Conservation (phyloP, 2,888 invertebrate genomes). For the Linyphia triangularis region DNA sequence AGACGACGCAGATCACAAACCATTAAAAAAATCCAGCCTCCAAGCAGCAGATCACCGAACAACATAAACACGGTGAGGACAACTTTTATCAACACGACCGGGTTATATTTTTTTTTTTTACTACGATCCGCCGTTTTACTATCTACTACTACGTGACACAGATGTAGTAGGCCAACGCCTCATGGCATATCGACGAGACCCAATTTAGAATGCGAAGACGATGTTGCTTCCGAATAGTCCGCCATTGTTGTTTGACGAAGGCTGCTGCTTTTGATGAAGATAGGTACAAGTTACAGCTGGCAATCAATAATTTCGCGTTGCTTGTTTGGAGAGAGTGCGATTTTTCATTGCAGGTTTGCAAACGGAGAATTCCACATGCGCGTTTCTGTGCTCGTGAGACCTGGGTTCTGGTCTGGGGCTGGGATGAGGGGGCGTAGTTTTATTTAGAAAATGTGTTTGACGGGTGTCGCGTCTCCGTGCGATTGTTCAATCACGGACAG, state of each 20-base stretch:
- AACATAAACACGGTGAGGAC: not conserved
- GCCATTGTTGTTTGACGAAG: conserved; percentile 70
- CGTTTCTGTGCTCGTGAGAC: conserved; percentile 11
- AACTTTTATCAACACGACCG: conserved; percentile 14
- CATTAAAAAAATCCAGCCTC: not conserved
- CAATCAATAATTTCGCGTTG: conserved; percentile 67
- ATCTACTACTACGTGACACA: conserved; percentile 31
- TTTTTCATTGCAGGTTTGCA: conserved; percentile 55
- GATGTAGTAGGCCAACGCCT: conserved; percentile 5
- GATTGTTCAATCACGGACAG: no score
- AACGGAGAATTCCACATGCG: conserved; percentile 10
- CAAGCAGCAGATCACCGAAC: not conserved
- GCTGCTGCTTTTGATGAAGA: conserved; percentile 54
- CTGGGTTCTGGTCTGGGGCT: no score
- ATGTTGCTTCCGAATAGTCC: conserved; percentile 15
- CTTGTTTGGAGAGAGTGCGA: conserved; percentile 29
- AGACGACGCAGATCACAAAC: not conserved
- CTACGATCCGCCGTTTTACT: conserved; percentile 12
- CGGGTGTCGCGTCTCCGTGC: not conserved
- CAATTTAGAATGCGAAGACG: not conserved
- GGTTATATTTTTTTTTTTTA: conserved; percentile 13
- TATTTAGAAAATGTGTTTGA: conserved; percentile 21
- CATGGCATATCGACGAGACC: no score
- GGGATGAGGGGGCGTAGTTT: conserved; percentile 36
- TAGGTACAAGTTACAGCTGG: conserved; percentile 45